These are phyloP conservation scores for Chlamydotis undulata DNA, from an alignment of 2,113 vertebrate species.

Conservation along the genomic window DNA sequence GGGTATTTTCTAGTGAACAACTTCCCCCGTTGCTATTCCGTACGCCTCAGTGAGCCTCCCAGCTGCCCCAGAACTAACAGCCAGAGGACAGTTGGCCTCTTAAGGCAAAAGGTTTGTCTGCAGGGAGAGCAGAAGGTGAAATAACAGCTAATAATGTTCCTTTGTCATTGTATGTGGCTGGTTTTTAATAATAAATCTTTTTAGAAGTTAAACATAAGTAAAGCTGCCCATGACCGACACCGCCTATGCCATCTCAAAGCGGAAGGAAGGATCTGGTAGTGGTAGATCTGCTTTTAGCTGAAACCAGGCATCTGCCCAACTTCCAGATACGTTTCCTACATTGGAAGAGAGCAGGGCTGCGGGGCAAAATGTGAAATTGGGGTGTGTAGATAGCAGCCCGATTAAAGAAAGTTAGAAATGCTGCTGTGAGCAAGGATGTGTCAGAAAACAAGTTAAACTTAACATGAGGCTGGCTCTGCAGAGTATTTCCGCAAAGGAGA, in stretches of 20 bases:
- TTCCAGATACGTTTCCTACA: not conserved
- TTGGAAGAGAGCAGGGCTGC: not conserved
- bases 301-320: not conserved
- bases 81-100: not conserved
- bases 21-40: not conserved
- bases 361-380: not conserved
- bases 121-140: not conserved
- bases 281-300: not conserved
- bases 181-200: not conserved
- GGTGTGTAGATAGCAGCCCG: not conserved
- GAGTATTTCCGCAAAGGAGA: not conserved
- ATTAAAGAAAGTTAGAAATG: not conserved
- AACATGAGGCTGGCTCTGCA: not conserved
- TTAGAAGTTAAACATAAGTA: not conserved
- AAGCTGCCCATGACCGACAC: rapidly evolving
- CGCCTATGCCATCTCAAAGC: not conserved
- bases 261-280: not conserved
- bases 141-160: not conserved
- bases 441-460: not conserved
- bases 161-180: not conserved
- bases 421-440: not conserved
- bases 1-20: not conserved
- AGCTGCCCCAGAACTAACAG: not conserved
- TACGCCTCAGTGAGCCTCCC: rapidly evolving
- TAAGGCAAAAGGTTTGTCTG: not conserved